Evolutionary conservation across 1,140 invertebrate genomes (phyloP).

Genomic region (Periplaneta americana): DNA sequence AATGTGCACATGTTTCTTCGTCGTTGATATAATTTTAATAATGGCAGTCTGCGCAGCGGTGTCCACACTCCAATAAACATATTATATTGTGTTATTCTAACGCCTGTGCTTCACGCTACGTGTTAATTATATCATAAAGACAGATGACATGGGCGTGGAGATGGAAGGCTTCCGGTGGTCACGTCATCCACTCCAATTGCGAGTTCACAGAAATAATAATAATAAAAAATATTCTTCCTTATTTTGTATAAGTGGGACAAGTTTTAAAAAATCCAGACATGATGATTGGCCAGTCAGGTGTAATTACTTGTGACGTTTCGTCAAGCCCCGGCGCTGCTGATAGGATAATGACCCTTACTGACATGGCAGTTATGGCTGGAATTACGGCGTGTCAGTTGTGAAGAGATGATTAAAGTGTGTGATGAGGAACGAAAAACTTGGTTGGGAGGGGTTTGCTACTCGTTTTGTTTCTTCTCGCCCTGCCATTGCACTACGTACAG

Average conservation of each 20-base stretch:
- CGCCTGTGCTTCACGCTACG: too few relatives aligned
- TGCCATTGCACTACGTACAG: not conserved
- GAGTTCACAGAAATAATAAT: not conserved
- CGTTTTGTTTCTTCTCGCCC: not conserved
- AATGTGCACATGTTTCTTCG: too few relatives aligned
- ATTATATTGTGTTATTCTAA: not conserved
- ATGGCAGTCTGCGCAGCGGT: too few relatives aligned
- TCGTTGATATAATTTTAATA: too few relatives aligned
- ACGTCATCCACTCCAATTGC: not conserved
- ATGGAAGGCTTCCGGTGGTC: not conserved
- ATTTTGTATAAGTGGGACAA: not conserved
- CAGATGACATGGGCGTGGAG: not conserved
- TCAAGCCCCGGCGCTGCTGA: not conserved
- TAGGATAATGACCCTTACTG: not conserved
- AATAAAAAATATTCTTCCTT: not conserved
- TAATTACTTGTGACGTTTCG: not conserved
- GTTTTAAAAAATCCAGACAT: not conserved
- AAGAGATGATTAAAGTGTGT: not conserved
- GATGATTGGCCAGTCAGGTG: not conserved
- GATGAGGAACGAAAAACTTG: not conserved
- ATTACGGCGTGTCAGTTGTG: not conserved
- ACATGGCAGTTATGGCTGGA: not conserved
- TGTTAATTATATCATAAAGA: not conserved
- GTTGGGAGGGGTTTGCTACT: not conserved
- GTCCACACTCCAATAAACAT: not conserved